Percentiles rank a stretch among this genome's conserved stretches.
Evolutionary conservation across 2,888 invertebrate species (phyloP).

Genomic region (Encarsia formosa): DNA sequence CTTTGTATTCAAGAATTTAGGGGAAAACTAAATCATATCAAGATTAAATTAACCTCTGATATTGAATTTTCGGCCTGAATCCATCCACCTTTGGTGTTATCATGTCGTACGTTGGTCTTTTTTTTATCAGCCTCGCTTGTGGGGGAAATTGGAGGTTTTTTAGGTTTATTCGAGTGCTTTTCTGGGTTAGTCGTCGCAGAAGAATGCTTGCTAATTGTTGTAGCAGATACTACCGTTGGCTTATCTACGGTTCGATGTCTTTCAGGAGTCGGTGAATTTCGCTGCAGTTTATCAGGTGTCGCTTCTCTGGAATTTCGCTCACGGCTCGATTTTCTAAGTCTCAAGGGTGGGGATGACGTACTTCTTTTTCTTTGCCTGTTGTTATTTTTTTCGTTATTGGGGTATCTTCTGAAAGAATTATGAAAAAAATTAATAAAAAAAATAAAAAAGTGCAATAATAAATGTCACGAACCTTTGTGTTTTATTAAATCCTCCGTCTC

Average conservation of each 20-base stretch:
- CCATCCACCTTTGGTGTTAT: slow-evolving; percentile 6
- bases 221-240: too few species aligned
- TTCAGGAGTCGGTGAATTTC: not conserved
- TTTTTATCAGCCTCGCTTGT: slow-evolving; percentile 5
- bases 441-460: too few species aligned
- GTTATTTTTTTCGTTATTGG: too few species aligned
- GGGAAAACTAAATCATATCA: not conserved
- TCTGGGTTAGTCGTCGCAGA: slow-evolving; percentile 6
- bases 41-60: slow-evolving; percentile 13
- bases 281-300: slow-evolving; percentile 7
- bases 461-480: too few species aligned
- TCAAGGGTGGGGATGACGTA: slow-evolving; percentile 10
- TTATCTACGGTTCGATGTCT: not conserved
- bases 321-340: slow-evolving; percentile 4
- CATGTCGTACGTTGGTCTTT: too few species aligned
- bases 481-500: too few species aligned
- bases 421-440: too few species aligned
- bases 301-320: not conserved
- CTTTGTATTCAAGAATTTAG: too few species aligned
- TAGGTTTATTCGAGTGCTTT: slow-evolving; percentile 3
- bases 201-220: too few species aligned
- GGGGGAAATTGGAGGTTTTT: slow-evolving; percentile 21
- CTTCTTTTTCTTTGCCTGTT: slow-evolving; percentile 11
- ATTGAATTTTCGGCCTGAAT: slow-evolving; percentile 4
- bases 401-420: too few species aligned